Evolutionary conservation across 1,140 invertebrate genomes (phyloP).

Genomic region (Drosophila suzukii): DNA sequence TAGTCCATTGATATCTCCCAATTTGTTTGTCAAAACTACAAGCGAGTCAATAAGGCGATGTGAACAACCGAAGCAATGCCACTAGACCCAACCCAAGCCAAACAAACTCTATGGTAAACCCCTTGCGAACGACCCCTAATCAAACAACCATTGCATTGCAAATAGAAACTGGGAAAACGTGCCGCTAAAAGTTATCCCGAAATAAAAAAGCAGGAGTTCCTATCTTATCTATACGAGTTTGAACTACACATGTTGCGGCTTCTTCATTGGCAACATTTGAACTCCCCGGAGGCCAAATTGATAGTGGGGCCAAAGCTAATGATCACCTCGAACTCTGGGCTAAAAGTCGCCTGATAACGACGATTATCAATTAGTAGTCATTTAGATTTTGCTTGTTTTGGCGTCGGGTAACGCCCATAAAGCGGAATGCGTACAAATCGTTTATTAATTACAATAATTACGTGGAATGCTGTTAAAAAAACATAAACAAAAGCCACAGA

Average conservation of each 20-base stretch:
- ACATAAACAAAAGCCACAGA: conserved; percentile 23
- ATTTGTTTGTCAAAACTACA: conserved; percentile 21
- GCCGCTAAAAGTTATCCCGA: not conserved
- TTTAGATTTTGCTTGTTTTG: conserved; percentile 27
- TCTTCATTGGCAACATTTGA: conserved; percentile 13
- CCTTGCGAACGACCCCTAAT: conserved; percentile 1
- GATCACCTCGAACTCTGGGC: conserved; percentile 35
- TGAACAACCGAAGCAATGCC: conserved; percentile 36
- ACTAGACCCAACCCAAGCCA: conserved; percentile 22
- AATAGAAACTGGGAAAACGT: conserved; percentile 16
- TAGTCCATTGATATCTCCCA: conserved; percentile 35
- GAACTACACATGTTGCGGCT: conserved; percentile 38
- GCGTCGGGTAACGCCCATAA: conserved; percentile 32
- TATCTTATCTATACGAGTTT: conserved; percentile 30
- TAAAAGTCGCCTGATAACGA: conserved; percentile 26
- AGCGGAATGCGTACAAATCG: conserved; percentile 65
- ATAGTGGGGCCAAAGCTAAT: conserved; percentile 21
- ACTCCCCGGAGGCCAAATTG: conserved; percentile 23
- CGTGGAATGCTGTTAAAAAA: conserved; percentile 44
- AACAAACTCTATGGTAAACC: conserved; percentile 21
- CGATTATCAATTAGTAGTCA: conserved; percentile 34
- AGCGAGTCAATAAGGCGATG: conserved; percentile 23
- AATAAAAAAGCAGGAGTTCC: not conserved
- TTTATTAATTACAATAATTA: conserved; percentile 72
- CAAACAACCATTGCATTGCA: conserved; percentile 17